Conservation (phyloP, 1,140 invertebrate species). For the Philopotamus ludificatus region DNA sequence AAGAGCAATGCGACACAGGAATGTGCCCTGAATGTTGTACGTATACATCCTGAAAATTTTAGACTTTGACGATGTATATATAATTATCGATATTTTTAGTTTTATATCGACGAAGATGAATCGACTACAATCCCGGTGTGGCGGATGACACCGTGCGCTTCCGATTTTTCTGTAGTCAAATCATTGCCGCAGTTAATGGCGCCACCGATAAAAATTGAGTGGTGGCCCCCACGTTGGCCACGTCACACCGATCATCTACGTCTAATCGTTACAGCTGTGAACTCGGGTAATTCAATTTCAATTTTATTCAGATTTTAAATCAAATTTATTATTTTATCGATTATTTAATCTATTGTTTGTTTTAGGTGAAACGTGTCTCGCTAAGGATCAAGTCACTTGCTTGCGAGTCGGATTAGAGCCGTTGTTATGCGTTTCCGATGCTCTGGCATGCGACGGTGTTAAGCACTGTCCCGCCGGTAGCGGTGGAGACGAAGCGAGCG, state of each 20-base stretch:
- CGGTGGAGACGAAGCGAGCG: conserved; percentile 53
- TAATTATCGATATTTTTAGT: conserved; percentile 13
- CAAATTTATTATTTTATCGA: no score
- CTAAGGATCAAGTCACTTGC: conserved; percentile 32
- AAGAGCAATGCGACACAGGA: conserved; percentile 31
- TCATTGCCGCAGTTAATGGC: conserved; percentile 27
- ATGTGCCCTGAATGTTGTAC: conserved; percentile 34
- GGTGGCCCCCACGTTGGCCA: conserved; percentile 33
- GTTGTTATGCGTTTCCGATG: conserved; percentile 54
- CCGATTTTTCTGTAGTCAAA: conserved; percentile 6
- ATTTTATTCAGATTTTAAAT: no score
- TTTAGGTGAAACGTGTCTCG: conserved; percentile 30
- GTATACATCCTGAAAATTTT: background rate
- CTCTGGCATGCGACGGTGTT: conserved; percentile 57
- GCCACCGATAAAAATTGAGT: conserved; percentile 35
- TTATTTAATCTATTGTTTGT: no score
- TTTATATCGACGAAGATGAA: conserved; percentile 18
- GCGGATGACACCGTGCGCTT: conserved; percentile 28
- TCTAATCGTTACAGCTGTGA: conserved; percentile 35
- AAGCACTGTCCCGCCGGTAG: conserved; percentile 55
- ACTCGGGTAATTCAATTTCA: conserved; percentile 32
- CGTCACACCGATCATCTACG: conserved; percentile 31
- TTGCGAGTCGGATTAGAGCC: conserved; percentile 45
- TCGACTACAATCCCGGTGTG: conserved; percentile 7
- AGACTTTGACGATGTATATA: background rate